phyloP scores from a whole-genome alignment of 1,140 invertebrate genomes.

The Cotesia glomerata region DNA sequence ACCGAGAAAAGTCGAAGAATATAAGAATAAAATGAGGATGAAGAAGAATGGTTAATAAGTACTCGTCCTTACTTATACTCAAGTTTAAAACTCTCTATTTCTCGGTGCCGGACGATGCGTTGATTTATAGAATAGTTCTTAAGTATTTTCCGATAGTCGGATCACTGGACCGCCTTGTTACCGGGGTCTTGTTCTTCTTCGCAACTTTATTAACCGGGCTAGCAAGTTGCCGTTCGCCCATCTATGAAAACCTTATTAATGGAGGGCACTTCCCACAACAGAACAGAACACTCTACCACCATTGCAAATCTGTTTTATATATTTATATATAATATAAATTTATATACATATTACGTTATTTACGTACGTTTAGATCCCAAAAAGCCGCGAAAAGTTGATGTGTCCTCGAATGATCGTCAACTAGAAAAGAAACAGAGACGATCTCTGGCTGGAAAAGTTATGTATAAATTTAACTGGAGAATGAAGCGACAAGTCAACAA shows the following conservation, averaged over 20 bases:
- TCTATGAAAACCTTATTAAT: constrained; percentile 17
- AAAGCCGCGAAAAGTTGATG: neutral
- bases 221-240: constrained; percentile 10
- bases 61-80: neutral
- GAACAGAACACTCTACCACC: neutral
- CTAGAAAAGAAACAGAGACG: too few species aligned
- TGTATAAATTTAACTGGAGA: neutral
- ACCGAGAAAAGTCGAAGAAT: neutral
- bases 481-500: constrained; percentile 7
- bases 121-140: constrained; percentile 41
- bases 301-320: neutral
- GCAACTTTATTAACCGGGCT: constrained; percentile 44
- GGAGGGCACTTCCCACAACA: constrained; percentile 16
- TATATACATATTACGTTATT: too few species aligned
- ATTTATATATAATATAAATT: neutral
- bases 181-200: constrained; percentile 29
- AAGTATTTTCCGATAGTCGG: constrained; percentile 29
- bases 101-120: constrained; percentile 21
- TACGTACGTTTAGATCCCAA: too few species aligned
- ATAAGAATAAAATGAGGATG: neutral
- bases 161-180: constrained; percentile 38
- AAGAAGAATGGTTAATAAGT: too few species aligned
- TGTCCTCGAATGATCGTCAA: neutral
- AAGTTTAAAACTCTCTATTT: neutral
- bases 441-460: too few species aligned